A percentile compares a stretch with the other conserved stretches of the same genome.
phyloP scores from a whole-genome alignment of 2,797 vertebrate species.

The Anguilla marmorata region DNA sequence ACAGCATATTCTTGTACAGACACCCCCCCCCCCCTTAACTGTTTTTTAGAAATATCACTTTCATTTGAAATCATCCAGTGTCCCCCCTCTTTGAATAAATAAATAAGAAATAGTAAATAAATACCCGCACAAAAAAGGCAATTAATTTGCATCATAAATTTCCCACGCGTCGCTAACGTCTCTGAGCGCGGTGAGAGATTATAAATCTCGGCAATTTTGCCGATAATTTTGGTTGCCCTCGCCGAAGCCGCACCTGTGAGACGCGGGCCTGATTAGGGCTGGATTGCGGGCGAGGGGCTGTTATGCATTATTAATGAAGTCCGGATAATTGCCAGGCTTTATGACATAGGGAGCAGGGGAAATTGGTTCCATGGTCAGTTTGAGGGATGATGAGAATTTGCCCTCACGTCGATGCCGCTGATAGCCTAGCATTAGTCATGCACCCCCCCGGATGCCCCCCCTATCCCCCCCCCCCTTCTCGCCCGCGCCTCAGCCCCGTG shows the following conservation, averaged over 20 bases:
- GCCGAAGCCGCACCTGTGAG: constrained; percentile 75
- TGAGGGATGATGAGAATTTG: constrained; percentile 89
- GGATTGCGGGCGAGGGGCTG: constrained; percentile 77
- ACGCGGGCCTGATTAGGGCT: constrained; percentile 82
- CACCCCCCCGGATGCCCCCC: constrained; percentile 54
- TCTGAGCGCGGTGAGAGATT: constrained; percentile 59
- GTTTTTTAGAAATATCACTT: constrained; percentile 42
- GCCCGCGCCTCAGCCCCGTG: constrained; percentile 72
- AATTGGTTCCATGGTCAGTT: constrained; percentile 94
- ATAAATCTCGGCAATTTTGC: constrained; percentile 72
- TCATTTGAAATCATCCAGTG: constrained; percentile 31
- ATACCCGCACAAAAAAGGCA: constrained; percentile 45
- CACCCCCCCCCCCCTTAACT: not conserved
- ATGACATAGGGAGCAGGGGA: constrained; percentile 84
- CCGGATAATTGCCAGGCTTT: constrained; percentile 89
- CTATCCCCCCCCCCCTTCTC: constrained; percentile 36
- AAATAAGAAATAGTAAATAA: constrained; percentile 17
- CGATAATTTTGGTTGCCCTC: constrained; percentile 72
- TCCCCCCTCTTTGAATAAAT: not conserved
- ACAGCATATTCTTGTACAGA: not conserved
- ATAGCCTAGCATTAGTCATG: constrained; percentile 89
- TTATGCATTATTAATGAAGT: constrained; percentile 95
- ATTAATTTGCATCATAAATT: constrained; percentile 51
- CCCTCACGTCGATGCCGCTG: constrained; percentile 75
- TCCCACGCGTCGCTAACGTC: constrained; percentile 56